phyloP scores from a whole-genome alignment of 2,888 invertebrate species.

The Nomada hirtipes region DNA sequence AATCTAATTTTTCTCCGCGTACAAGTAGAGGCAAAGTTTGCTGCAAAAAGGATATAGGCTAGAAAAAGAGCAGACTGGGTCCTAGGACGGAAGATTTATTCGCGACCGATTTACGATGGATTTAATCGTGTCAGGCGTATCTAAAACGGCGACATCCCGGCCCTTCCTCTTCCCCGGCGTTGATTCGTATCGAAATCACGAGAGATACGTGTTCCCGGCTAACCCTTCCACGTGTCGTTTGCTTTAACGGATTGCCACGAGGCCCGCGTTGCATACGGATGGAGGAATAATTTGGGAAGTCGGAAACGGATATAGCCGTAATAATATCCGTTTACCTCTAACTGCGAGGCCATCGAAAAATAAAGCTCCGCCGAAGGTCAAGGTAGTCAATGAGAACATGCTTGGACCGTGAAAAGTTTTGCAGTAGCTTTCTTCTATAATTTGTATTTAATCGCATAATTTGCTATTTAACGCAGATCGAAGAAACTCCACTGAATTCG shows the following conservation, averaged over 20 bases:
- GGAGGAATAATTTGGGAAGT: slow-evolving; percentile 27
- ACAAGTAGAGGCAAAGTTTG: neutral
- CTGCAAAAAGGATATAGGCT: neutral
- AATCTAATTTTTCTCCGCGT: too few relatives aligned
- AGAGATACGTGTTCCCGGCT: slow-evolving; percentile 5
- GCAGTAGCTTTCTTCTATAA: too few relatives aligned
- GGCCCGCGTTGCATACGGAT: neutral
- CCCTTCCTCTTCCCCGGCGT: neutral
- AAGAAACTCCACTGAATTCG: too few relatives aligned
- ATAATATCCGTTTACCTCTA: neutral
- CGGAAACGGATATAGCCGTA: slow-evolving; percentile 5
- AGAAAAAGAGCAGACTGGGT: slow-evolving; percentile 6
- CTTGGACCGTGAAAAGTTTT: too few relatives aligned
- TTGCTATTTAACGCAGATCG: neutral
- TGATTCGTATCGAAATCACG: slow-evolving; percentile 20
- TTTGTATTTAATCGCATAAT: too few relatives aligned
- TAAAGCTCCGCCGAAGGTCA: too few relatives aligned
- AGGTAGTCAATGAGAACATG: too few relatives aligned
- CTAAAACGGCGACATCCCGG: neutral
- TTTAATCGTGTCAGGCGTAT: slow-evolving; percentile 30
- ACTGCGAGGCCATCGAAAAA: neutral
- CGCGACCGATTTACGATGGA: slow-evolving; percentile 23
- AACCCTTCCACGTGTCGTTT: slow-evolving; percentile 7
- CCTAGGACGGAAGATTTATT: neutral
- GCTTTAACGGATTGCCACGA: neutral